Evolutionary conservation across 2,888 invertebrate genomes (phyloP), one percentile per base, ranked within the genome.

Genomic region (Drosophila sordidula): DNA sequence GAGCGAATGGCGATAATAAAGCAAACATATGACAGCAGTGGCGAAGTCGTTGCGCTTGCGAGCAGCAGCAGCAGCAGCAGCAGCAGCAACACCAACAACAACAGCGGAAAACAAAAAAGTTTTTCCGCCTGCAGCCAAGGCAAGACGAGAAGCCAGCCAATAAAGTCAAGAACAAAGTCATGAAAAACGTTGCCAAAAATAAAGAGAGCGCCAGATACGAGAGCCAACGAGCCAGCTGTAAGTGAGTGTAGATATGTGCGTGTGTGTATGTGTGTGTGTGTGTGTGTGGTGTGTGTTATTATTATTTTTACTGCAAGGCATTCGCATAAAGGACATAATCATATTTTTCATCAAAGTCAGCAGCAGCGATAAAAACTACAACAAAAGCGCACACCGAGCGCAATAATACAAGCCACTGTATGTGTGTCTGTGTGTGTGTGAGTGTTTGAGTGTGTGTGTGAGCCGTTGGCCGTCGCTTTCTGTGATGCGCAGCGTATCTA

Each of bases 291-390:
- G 63, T 70, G 80, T 82, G 78, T 87, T 87, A 87, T 85, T 87
- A 85, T 86, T 87, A 87, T 85, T 85, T 87, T 85, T 85, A 87
- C 85, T 87, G 85, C 78, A 87, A 85, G 86, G 88, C 85, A 87
- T 85, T 85, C 86, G 79, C 88, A 85, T 87, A 85, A 85, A 83
- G 88, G 83, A 85, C 85, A 85, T 85, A 87, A 85, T 85, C 85
- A 85, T 85, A 85, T 85, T 85, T 85, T 85, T 87, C 85, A 85
- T 85, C 85, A 85, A 85, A 85, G 85, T 85, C 78, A 79, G 78
- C 78, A 79, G 68, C 74, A 74, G 66, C 79, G 79, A 79, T 79
- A 79, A 79, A 79, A 79, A 76, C 79, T 79, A 79, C 78, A 76
- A 78, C 76, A 78, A 58, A 66, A 77, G 64, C 69, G 41, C 63